Evolutionary conservation across 2,113 vertebrate species (phyloP).

Genomic region (Phaethon lepturus): DNA sequence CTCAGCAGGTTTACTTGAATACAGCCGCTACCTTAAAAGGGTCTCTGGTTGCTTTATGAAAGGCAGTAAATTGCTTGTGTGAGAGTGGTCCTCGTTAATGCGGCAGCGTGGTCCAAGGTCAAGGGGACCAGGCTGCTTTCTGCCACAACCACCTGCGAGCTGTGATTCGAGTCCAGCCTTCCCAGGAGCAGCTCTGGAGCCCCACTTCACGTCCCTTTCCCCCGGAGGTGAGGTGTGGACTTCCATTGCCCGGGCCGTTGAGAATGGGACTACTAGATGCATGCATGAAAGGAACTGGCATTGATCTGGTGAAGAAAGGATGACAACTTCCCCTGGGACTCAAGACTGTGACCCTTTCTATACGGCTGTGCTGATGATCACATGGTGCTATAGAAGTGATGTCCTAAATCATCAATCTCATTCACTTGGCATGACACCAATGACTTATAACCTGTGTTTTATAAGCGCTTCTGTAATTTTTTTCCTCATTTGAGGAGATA

Average conservation of each 20-base stretch:
- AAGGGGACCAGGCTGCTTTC: neutral
- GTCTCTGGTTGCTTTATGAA: neutral
- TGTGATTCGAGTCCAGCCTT: neutral
- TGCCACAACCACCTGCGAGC: neutral
- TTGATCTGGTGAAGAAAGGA: neutral
- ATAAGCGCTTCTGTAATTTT: neutral
- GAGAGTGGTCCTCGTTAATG: neutral
- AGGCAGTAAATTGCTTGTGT: neutral
- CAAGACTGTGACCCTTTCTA: neutral
- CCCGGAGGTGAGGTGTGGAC: accelerated
- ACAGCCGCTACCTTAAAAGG: neutral
- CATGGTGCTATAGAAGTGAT: neutral
- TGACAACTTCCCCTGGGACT: neutral
- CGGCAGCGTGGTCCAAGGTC: neutral
- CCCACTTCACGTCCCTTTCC: neutral
- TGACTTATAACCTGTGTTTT: neutral
- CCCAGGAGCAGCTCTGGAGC: neutral
- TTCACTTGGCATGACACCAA: neutral
- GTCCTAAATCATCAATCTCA: neutral
- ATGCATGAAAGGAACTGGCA: neutral
- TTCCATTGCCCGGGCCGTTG: accelerated
- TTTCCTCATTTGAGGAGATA: neutral
- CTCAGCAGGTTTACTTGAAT: neutral
- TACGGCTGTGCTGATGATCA: neutral
- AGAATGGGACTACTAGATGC: neutral